Conservation (phyloP, 2,797 vertebrate species). For the Gymnothorax reevesii region DNA sequence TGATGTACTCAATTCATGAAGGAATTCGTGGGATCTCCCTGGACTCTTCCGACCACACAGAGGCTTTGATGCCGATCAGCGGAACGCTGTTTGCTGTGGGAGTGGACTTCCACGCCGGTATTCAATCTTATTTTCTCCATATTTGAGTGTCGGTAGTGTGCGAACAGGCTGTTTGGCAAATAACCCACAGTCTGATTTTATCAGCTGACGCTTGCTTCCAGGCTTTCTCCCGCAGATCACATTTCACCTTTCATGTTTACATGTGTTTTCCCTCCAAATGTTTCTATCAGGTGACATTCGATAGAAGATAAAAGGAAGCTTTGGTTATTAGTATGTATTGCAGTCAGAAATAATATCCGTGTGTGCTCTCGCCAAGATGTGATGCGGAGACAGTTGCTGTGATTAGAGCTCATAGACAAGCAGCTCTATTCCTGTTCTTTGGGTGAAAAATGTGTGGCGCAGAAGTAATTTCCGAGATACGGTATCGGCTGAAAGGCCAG, state of each 20-base stretch:
- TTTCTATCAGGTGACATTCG: conserved; percentile 3
- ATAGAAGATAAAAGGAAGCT: not conserved
- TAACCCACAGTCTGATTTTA: not conserved
- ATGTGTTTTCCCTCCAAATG: not conserved
- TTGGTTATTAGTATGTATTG: not conserved
- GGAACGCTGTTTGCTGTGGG: conserved; percentile 95
- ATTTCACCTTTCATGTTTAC: not conserved
- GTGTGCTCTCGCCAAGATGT: conserved; percentile 29
- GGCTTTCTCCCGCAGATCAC: not conserved
- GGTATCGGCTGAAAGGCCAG: conserved; percentile 53
- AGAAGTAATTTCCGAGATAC: conserved; percentile 61
- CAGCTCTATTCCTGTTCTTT: conserved; percentile 44
- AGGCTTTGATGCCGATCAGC: conserved; percentile 94
- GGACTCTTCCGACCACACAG: conserved; percentile 89
- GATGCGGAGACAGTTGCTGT: conserved; percentile 8
- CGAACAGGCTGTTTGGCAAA: not conserved
- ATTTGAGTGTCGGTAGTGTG: conserved; percentile 10
- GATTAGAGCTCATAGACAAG: conserved; percentile 45
- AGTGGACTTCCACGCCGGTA: conserved; percentile 97
- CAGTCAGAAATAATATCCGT: not conserved
- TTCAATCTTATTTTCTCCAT: conserved; percentile 4
- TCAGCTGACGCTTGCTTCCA: not conserved
- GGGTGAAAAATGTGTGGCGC: conserved; percentile 48
- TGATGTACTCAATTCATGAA: conserved; percentile 97
- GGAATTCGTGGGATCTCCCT: conserved; percentile 92